These are phyloP conservation scores for Ochotona princeps DNA, from an alignment of 2,113 vertebrate species.

Conservation along the genomic window DNA sequence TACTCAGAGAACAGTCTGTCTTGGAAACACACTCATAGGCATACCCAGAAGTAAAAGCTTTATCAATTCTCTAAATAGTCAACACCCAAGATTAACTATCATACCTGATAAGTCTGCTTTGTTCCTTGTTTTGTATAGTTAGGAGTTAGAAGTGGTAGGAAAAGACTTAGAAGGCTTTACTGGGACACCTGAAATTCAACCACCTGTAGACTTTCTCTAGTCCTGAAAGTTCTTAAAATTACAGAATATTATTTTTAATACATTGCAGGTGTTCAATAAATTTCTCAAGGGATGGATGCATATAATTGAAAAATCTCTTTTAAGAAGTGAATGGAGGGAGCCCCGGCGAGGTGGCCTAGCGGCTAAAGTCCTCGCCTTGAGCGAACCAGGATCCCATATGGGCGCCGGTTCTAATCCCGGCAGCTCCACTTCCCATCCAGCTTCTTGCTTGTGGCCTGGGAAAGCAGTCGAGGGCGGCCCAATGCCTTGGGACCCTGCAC, in stretches of 20 bases:
- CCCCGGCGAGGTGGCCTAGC: no score
- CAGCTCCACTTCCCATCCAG: no score
- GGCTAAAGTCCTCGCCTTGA: no score
- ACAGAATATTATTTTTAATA: background rate
- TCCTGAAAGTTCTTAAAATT: conserved; percentile 32
- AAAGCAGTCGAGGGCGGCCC: no score
- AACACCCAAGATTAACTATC: background rate
- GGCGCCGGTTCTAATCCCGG: no score
- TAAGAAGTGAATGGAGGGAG: background rate
- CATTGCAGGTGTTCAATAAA: background rate
- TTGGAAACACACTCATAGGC: background rate
- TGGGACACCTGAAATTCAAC: background rate
- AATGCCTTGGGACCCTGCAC: no score
- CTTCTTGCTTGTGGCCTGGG: no score
- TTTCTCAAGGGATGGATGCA: conserved; percentile 11
- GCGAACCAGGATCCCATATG: no score
- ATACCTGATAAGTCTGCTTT: background rate
- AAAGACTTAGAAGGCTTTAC: background rate
- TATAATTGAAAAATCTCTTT: background rate
- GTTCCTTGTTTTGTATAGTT: background rate
- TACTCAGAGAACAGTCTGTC: background rate
- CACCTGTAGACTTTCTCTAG: background rate
- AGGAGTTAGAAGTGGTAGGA: background rate
- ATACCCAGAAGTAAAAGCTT: background rate
- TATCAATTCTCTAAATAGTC: background rate